Evolutionary conservation across 2,113 vertebrate genomes (phyloP).

Genomic region (Parus major): DNA sequence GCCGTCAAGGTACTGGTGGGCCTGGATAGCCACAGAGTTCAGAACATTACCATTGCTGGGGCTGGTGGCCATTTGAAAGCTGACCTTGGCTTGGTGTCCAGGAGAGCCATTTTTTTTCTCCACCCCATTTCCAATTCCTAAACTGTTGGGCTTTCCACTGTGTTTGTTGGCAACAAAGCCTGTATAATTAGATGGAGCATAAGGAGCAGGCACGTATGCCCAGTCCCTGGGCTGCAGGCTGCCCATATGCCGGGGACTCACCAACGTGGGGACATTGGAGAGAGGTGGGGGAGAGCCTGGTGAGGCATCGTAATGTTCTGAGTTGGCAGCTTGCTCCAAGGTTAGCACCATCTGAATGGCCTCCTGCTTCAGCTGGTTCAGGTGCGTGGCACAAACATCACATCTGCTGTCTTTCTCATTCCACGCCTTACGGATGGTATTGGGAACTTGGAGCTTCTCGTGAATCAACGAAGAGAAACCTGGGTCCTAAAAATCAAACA

Average conservation of each 20-base stretch:
- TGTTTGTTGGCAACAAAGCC: constrained; percentile 80
- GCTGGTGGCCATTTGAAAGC: constrained; percentile 82
- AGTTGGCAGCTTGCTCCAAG: constrained; percentile 76
- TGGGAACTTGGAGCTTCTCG: constrained; percentile 93
- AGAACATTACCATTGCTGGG: constrained; percentile 82
- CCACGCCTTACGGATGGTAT: constrained; percentile 92
- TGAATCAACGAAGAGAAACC: constrained; percentile 91
- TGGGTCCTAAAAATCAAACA: constrained; percentile 84
- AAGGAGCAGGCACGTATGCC: constrained; percentile 78
- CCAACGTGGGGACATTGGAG: constrained; percentile 71
- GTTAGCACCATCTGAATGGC: constrained; percentile 94
- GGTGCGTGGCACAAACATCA: constrained; percentile 91
- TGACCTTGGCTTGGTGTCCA: constrained; percentile 82
- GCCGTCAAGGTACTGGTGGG: constrained; percentile 86
- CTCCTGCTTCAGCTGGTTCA: constrained; percentile 96
- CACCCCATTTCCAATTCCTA: constrained; percentile 83
- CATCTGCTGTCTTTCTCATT: constrained; percentile 94
- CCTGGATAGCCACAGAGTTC: constrained; percentile 84
- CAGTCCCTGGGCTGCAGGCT: constrained; percentile 80
- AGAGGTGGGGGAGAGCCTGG: constrained; percentile 84
- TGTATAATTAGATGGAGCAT: constrained; percentile 76
- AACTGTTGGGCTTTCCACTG: constrained; percentile 85
- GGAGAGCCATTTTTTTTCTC: constrained; percentile 89
- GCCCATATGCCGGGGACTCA: constrained; percentile 75
- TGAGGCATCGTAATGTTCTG: constrained; percentile 84